Base-by-base conservation (phyloP, 2,113 vertebrate species). In the Paratilapia polleni region DNA sequence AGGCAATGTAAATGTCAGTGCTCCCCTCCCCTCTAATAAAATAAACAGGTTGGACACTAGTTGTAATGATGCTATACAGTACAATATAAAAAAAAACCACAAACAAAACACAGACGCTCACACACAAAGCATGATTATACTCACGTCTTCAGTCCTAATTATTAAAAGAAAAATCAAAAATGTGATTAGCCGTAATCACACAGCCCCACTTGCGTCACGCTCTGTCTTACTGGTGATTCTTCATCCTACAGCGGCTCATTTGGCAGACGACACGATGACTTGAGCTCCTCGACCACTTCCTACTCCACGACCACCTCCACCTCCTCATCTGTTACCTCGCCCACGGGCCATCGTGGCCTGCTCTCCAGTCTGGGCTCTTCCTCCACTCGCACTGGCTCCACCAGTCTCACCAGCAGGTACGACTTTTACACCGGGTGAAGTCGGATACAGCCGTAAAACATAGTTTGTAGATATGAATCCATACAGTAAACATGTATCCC, bases 301-400 rank as follows among this genome's bases (percentile, higher is more conserved):
- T 74, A 85, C n/a, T 93, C 97, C 76, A 22, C 94, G 6, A 81
- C 96, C 17, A 84, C 94, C 70, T 91, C 94, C 88, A 94, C 97
- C 95, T 91, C 97, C 95, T 95, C 97, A 95, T 97, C 97, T 89
- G 95, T 99, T 98, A 99, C 97, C 97, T 99, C 98, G 92, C 97
- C 97, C 92, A 95, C 97, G 88, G 97, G 97, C 94, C 96, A 96
- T 90, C 97, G 97, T 89, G 95, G 96, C 87, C 94, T 97, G 89
- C 93, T 97, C 91, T 96, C 97, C 89, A 96, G 96, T 94, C 73
- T 97, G 93, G 97, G 96, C 94, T 95, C 97, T 78, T 88, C 91
- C 81, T 93, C 89, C 83, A 87, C 93, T 61, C 93, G 93, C 86
- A 86, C 90, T 82, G 84, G 91, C 87, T 88, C 96, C 93, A 93